A percentile compares a stretch with the other conserved stretches of the same genome.
phyloP scores from a whole-genome alignment of 2,797 vertebrate species.

The Helarctos malayanus region DNA sequence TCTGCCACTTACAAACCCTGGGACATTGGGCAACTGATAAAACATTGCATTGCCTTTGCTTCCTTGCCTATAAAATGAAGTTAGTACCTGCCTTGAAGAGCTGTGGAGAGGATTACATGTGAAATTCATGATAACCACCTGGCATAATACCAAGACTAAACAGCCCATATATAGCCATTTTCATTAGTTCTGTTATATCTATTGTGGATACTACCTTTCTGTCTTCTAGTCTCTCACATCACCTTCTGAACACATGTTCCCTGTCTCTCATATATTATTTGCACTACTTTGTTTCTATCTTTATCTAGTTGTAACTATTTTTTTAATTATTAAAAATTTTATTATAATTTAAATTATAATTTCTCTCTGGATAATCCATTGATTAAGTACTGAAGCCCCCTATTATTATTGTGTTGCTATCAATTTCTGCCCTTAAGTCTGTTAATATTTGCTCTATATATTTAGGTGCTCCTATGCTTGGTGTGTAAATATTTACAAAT shows the following conservation, averaged over 20 bases:
- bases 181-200: neutral
- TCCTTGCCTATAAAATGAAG: slow-evolving; percentile 4
- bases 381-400: neutral
- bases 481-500: neutral
- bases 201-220: neutral
- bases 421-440: neutral
- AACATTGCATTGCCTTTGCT: neutral
- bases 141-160: neutral
- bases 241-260: no score
- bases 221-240: neutral
- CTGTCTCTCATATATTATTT: neutral
- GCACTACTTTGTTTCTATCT: neutral
- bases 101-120: neutral
- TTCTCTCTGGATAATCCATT: neutral
- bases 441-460: neutral
- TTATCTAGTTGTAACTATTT: neutral
- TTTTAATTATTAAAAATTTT: neutral
- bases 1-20: neutral
- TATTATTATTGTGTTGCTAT: neutral
- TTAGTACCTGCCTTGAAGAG: neutral
- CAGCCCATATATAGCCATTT: neutral
- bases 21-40: neutral
- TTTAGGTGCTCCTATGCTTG: neutral
- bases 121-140: neutral
- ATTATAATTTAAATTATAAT: neutral